These are phyloP conservation scores for Chrysodeixis includens DNA, from an alignment of 2,888 invertebrate genomes.

Conservation along the genomic window DNA sequence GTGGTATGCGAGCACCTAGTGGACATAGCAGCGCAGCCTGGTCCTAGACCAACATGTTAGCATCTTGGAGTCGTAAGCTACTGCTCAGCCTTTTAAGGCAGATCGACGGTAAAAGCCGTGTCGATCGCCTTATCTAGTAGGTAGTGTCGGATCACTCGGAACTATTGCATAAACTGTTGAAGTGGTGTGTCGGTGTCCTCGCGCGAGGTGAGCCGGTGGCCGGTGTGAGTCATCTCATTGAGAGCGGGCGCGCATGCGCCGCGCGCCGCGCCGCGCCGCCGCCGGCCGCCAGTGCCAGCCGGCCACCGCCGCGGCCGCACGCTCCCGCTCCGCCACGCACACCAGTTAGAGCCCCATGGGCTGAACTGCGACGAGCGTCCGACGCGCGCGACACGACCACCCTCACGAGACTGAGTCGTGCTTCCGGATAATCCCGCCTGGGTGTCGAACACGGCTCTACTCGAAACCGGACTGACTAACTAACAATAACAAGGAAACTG, in stretches of 20 bases:
- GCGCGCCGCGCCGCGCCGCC: constrained; percentile 17
- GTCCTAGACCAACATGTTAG: background rate
- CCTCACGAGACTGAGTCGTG: constrained; percentile 47
- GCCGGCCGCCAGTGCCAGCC: constrained; percentile 59
- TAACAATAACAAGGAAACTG: constrained; percentile 8
- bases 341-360: constrained; percentile 76
- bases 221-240: constrained; percentile 14
- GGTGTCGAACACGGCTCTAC: constrained; percentile 65
- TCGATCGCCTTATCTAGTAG: background rate
- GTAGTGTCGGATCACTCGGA: too few relatives aligned
- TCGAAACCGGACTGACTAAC: constrained; percentile 38
- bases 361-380: constrained; percentile 71
- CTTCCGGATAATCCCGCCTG: constrained; percentile 62
- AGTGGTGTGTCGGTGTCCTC: constrained; percentile 34
- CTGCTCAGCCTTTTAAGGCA: background rate
- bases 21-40: background rate
- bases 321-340: constrained; percentile 52
- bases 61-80: background rate
- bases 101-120: background rate
- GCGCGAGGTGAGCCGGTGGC: constrained; percentile 24
- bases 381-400: constrained; percentile 33
- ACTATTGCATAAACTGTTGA: background rate
- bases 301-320: constrained; percentile 70
- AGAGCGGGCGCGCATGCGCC: constrained; percentile 26
- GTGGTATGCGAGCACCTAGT: background rate